Percentiles rank a stretch among this genome's conserved stretches.
Conservation (phyloP, 2,888 invertebrate species). For the Idaea straminata region DNA sequence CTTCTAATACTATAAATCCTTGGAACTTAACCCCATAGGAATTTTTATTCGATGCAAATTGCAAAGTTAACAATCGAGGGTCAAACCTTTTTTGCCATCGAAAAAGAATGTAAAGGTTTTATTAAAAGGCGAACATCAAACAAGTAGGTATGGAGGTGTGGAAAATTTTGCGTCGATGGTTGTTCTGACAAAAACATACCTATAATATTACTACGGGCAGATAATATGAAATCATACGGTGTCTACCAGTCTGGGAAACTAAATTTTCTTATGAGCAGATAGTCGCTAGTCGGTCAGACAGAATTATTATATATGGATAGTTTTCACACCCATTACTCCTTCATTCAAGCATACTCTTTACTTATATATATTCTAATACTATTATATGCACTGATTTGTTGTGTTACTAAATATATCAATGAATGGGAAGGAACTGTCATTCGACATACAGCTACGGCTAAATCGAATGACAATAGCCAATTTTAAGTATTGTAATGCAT, state of each 20-base stretch:
- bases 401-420: no score
- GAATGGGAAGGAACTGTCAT: no score
- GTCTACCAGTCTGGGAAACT: background rate
- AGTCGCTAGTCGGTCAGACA: no score
- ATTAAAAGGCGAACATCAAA: background rate
- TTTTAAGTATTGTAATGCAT: no score
- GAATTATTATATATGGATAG: no score
- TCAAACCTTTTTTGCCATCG: background rate
- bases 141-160: background rate
- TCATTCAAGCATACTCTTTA: no score
- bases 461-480: no score
- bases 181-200: background rate
- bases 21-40: background rate
- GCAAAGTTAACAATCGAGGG: background rate
- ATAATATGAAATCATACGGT: background rate
- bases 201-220: background rate
- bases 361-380: no score
- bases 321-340: no score
- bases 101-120: background rate
- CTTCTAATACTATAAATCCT: background rate
- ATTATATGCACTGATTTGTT: no score
- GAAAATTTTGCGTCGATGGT: background rate
- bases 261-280: no score
- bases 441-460: no score
- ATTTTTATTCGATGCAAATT: conserved; percentile 1